phyloP scores from a whole-genome alignment of 2,888 invertebrate species.

The Fragum whitleyi region DNA sequence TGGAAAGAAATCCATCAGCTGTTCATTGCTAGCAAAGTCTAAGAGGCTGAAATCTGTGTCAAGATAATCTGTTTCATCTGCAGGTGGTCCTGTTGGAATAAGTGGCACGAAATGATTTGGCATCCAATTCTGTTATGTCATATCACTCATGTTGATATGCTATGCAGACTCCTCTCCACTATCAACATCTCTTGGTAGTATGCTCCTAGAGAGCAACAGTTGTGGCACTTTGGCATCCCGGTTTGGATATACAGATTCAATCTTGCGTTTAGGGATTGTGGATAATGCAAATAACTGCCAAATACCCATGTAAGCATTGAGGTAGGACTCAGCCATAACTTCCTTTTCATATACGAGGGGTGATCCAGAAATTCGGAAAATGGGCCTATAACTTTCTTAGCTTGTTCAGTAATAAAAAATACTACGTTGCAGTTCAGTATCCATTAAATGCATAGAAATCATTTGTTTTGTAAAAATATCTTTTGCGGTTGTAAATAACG shows the following conservation, averaged over 20 bases:
- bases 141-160: slow-evolving; percentile 36
- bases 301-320: slow-evolving; percentile 47
- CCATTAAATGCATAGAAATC: too few relatives aligned
- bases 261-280: slow-evolving; percentile 3
- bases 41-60: too few relatives aligned
- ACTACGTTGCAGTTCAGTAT: too few relatives aligned
- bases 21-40: too few relatives aligned
- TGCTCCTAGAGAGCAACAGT: slow-evolving; percentile 21
- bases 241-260: slow-evolving; percentile 53
- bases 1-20: too few relatives aligned
- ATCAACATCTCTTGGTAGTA: slow-evolving; percentile 3
- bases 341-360: slow-evolving; percentile 46
- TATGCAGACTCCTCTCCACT: not conserved
- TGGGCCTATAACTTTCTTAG: too few relatives aligned
- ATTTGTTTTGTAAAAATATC: too few relatives aligned
- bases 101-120: slow-evolving; percentile 41
- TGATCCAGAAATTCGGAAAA: too few relatives aligned
- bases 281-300: slow-evolving; percentile 56
- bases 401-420: too few relatives aligned
- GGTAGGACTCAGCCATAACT: slow-evolving; percentile 20
- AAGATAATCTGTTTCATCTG: too few relatives aligned
- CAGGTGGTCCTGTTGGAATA: slow-evolving; percentile 1
- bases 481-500: too few relatives aligned
- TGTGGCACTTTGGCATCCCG: slow-evolving; percentile 20
- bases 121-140: slow-evolving; percentile 28